Evolutionary conservation across 2,113 vertebrate species (phyloP).

Genomic region (Sceloporus undulatus): DNA sequence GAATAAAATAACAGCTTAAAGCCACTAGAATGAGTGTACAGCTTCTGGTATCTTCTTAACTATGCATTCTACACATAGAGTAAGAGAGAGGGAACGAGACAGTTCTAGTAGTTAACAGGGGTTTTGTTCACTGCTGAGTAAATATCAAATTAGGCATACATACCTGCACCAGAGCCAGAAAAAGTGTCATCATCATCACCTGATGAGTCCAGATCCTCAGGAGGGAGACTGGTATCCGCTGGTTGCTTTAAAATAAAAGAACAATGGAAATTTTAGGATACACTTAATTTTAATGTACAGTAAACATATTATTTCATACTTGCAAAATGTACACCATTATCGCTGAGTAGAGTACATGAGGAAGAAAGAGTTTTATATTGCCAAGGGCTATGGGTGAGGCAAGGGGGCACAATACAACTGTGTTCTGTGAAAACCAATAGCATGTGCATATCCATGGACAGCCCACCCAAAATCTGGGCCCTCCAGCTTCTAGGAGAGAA

Average conservation of each 20-base stretch:
- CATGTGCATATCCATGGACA: no score
- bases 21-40: no score
- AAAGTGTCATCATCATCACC: conserved; percentile 75
- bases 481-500: not conserved
- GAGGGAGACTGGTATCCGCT: conserved; percentile 66
- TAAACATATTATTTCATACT: not conserved
- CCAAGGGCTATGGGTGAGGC: no score
- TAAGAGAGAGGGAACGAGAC: no score
- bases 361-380: not conserved
- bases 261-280: not conserved
- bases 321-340: not conserved
- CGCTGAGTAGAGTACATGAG: no score
- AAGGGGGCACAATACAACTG: not conserved
- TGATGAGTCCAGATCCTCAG: conserved; percentile 83
- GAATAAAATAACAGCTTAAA: no score
- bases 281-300: not conserved
- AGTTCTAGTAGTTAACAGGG: not conserved
- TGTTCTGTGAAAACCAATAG: not conserved
- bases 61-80: no score
- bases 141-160: conserved; percentile 53
- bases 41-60: no score
- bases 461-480: no score
- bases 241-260: conserved; percentile 71
- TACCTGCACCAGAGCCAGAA: conserved; percentile 82
- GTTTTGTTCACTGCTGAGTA: not conserved